Conservation (phyloP, 2,797 vertebrate species). For the Bradypodion ventrale region DNA sequence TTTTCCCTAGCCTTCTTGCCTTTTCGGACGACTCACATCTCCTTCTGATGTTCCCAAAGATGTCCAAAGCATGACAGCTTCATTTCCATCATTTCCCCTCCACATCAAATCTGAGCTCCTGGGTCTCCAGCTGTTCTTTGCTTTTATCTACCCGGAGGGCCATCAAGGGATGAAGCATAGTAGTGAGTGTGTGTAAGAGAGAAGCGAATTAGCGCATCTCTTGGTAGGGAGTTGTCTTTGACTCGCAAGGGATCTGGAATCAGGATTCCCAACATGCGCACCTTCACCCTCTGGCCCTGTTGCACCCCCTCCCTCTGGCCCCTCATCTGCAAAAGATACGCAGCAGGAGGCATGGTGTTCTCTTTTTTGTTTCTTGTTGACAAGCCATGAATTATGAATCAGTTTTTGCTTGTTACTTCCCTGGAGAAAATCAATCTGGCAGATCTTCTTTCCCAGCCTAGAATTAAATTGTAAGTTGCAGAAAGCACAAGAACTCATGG, state of each 20-base stretch:
- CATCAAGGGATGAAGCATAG: background rate
- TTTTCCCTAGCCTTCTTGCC: no score
- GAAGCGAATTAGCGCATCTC: background rate
- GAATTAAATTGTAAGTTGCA: background rate
- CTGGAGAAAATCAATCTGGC: background rate
- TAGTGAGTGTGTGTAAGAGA: background rate
- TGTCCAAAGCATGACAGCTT: no score
- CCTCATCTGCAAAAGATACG: background rate
- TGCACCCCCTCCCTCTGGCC: background rate
- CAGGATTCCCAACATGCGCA: background rate
- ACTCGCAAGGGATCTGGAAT: background rate
- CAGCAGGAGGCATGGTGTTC: background rate
- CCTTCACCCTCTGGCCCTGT: background rate
- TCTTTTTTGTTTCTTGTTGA: background rate
- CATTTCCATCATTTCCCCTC: no score
- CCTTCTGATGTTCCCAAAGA: no score
- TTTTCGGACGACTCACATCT: no score
- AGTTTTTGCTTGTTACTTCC: background rate
- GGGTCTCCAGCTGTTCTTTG: no score
- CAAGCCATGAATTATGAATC: background rate
- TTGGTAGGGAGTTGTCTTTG: no score
- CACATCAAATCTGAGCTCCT: no score
- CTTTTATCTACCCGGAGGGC: no score
- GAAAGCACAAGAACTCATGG: background rate
- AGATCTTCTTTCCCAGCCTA: background rate